Evolutionary conservation across 2,797 vertebrate species (phyloP), one percentile per base, ranked within the genome.

Genomic region (Todus mexicanus): DNA sequence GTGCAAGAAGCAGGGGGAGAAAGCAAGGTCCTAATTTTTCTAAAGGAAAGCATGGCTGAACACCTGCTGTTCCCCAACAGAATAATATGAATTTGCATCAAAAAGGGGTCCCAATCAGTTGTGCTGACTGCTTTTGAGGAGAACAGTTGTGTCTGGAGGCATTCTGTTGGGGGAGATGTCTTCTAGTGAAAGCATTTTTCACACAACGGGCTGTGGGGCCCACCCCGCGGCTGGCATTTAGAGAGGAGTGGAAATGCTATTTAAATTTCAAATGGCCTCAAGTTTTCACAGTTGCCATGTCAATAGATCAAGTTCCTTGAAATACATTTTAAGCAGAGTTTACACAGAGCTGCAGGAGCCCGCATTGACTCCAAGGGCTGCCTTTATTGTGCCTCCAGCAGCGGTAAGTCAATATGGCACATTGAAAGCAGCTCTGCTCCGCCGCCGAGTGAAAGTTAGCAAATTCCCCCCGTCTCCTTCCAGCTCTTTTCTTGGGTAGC

Each of bases 51-150:
- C 92, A 95, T 77, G 94, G 94, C 88, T 93, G 96, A 97, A 96
- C 98, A 98, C 97, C 97, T 98, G 97, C 97, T 97, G 96, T 89
- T 97, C 94, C 87, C 82, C 90, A 90, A 91, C 91, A 91, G 96
- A 97, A 96, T 96, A 96, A 96, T 97, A 90, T 72, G 64, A 80
- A 97, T 97, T 97, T 97, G 96, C 96, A 97, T 97, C 74, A 96
- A 96, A 97, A 97, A 96, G 80, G 85, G 94, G 84, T 85, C 94
- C 94, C 95, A 90, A 88, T 97, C 94, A 92, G 94, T 94, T 95
- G 90, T 92, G 78, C 96, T 96, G 92, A 59, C 95, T 84, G 91
- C 95, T 95, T 97, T 94, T 96, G 90, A 96, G 95, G 79, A 96
- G 86, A 84, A 65, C 91, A 90, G 96, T 95, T 96, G 94, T 96